phyloP scores from a whole-genome alignment of 2,797 vertebrate genomes.

The Squalus acanthias region DNA sequence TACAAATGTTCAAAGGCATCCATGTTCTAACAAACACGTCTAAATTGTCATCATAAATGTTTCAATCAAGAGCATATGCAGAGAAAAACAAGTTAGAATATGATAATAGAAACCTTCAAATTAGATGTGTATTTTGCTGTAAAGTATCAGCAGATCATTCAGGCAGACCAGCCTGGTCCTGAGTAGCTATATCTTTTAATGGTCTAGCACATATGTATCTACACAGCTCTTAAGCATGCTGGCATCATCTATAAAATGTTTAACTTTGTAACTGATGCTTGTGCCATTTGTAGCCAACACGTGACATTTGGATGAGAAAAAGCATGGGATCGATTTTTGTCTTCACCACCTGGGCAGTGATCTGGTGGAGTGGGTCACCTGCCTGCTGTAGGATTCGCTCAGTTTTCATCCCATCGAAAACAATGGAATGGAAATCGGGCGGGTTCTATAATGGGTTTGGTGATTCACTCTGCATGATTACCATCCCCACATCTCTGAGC shows the following conservation, averaged over 20 bases:
- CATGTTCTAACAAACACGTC: constrained; percentile 43
- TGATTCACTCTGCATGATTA: background rate
- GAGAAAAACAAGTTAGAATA: constrained; percentile 29
- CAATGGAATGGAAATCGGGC: background rate
- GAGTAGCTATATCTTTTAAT: background rate
- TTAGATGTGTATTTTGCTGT: background rate
- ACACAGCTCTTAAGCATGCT: background rate
- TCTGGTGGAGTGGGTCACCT: no score
- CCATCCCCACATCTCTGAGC: background rate
- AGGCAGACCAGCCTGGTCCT: background rate
- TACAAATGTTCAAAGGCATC: constrained; percentile 43
- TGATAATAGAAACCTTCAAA: background rate
- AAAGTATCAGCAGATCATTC: background rate
- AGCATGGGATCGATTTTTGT: no score
- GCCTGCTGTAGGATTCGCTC: background rate
- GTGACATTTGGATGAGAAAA: no score
- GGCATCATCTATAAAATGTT: background rate
- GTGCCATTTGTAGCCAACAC: background rate
- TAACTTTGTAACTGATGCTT: background rate
- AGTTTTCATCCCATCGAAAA: background rate
- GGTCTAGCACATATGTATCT: background rate
- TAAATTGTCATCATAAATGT: background rate
- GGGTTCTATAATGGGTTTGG: background rate
- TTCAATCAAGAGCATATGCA: background rate
- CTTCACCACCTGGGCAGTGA: background rate